Evolutionary conservation across 1,140 invertebrate species (phyloP).

Genomic region (Probaryconus sp.): DNA sequence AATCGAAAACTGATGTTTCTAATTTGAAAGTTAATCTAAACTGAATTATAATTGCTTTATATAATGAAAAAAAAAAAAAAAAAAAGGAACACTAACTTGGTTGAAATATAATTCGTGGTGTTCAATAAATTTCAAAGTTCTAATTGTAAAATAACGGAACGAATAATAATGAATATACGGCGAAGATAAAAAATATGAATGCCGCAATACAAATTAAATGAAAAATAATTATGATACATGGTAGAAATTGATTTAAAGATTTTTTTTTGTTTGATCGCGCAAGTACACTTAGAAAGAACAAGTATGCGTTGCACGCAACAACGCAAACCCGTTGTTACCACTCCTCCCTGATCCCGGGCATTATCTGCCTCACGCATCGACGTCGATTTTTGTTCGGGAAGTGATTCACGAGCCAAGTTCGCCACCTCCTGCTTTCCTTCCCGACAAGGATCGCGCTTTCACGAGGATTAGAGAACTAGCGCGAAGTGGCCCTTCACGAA

Average conservation of each 20-base stretch:
- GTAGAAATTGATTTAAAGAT: conserved; percentile 50
- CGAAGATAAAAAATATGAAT: conserved; percentile 3
- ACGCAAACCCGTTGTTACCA: conserved; percentile 74
- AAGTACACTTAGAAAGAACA: conserved; percentile 21
- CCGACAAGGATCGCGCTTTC: conserved; percentile 57
- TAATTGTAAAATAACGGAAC: conserved; percentile 6
- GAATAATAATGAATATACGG: conserved; percentile 8
- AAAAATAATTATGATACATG: conserved; percentile 41
- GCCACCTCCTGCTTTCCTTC: conserved; percentile 66
- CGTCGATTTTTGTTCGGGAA: conserved; percentile 71
- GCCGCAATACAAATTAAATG: conserved; percentile 28
- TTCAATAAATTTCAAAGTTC: not conserved
- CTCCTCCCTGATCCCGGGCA: conserved; percentile 60
- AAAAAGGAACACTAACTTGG: too few relatives aligned
- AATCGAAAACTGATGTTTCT: too few relatives aligned
- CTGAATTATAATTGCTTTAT: too few relatives aligned
- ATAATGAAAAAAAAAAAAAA: too few relatives aligned
- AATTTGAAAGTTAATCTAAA: too few relatives aligned
- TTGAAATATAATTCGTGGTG: too few relatives aligned
- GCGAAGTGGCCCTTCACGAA: conserved; percentile 20
- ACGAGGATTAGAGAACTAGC: conserved; percentile 61
- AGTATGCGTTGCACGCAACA: conserved; percentile 52
- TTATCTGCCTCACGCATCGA: conserved; percentile 72
- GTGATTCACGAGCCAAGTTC: conserved; percentile 75
- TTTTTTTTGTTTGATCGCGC: conserved; percentile 28